These are phyloP conservation scores for Myotis yumanensis DNA, from an alignment of 2,113 vertebrate genomes.

Conservation along the genomic window DNA sequence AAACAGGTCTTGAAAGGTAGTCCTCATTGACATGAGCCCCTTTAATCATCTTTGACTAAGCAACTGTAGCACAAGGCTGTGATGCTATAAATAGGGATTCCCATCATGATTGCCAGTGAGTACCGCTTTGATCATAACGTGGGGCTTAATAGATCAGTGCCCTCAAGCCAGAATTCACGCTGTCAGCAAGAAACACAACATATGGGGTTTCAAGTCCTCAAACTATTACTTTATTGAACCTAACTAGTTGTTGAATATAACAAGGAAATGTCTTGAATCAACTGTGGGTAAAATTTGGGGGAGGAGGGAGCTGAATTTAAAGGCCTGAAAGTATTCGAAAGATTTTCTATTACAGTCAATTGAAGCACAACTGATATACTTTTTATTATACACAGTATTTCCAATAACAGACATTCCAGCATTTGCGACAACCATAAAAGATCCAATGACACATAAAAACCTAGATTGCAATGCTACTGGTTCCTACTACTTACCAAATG, in stretches of 20 bases:
- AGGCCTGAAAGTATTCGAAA: neutral
- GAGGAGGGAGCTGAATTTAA: neutral
- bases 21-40: neutral
- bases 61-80: neutral
- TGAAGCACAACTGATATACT: neutral
- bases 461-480: neutral
- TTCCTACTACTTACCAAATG: constrained; percentile 25
- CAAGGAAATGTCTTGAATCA: constrained; percentile 32
- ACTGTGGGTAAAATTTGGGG: neutral
- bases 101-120: neutral
- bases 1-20: neutral
- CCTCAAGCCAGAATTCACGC: constrained; percentile 39
- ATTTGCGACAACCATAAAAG: constrained; percentile 16
- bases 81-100: neutral
- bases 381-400: neutral
- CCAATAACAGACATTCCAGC: neutral
- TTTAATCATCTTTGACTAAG: constrained; percentile 55
- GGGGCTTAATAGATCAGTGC: constrained; percentile 31
- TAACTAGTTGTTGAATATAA: constrained; percentile 23
- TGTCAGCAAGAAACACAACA: constrained; percentile 44
- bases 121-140: constrained; percentile 43
- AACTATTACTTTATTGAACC: neutral
- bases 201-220: neutral
- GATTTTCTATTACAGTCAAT: neutral
- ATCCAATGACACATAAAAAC: constrained; percentile 22